These are phyloP conservation scores for Rhynchonycteris naso DNA, from an alignment of 2,797 vertebrate species.

Conservation along the genomic window DNA sequence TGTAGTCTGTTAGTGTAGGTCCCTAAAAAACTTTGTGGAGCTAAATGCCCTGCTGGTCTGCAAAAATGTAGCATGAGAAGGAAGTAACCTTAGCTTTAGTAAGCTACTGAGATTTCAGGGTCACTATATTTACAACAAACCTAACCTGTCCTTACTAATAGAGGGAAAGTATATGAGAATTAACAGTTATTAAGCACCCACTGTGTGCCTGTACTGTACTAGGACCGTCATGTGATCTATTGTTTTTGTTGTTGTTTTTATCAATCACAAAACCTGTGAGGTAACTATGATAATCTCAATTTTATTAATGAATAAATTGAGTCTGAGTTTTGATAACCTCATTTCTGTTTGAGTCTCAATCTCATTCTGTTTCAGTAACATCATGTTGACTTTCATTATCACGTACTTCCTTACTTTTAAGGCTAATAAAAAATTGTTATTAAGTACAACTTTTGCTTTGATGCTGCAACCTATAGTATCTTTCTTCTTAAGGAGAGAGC, in stretches of 20 bases:
- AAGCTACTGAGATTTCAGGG: background rate
- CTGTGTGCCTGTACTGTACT: background rate
- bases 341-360: background rate
- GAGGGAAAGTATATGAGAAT: background rate
- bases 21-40: background rate
- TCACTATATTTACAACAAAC: background rate
- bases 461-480: background rate
- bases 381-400: background rate
- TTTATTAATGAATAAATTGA: background rate
- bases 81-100: background rate
- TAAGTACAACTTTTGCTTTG: background rate
- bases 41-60: background rate
- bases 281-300: background rate
- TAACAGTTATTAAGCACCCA: background rate
- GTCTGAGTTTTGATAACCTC: background rate
- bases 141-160: background rate
- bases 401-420: background rate
- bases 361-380: background rate
- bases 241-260: background rate
- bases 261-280: conserved; percentile 15
- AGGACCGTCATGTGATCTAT: background rate
- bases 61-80: background rate
- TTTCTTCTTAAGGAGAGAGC: background rate
- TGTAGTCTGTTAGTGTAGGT: background rate
- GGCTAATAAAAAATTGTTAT: background rate